Percentiles rank a stretch among this genome's conserved stretches.
phyloP scores from a whole-genome alignment of 2,797 vertebrate genomes.

The Epinephelus malabaricus region DNA sequence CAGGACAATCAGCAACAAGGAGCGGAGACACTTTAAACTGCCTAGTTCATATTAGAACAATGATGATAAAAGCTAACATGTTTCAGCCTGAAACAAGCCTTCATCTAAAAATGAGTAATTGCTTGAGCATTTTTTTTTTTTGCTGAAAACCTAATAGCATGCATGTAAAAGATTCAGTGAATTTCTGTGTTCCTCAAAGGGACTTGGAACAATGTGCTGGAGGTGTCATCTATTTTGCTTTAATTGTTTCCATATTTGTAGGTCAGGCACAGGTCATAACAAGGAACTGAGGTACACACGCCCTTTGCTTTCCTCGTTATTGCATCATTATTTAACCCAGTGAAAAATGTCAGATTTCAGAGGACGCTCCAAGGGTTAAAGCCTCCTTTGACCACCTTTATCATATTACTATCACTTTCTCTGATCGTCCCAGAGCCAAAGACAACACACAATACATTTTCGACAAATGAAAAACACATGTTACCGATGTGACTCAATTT shows the following conservation, averaged over 20 bases:
- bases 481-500: conserved; percentile 72
- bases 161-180: conserved; percentile 38
- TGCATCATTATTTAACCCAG: conserved; percentile 73
- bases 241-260: conserved; percentile 70
- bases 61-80: conserved; percentile 13
- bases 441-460: conserved; percentile 76
- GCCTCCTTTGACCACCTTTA: conserved; percentile 78
- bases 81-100: conserved; percentile 26
- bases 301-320: conserved; percentile 50
- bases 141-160: conserved; percentile 45
- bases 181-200: conserved; percentile 50
- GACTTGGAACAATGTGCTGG: conserved; percentile 57
- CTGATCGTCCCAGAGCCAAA: conserved; percentile 75
- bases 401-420: conserved; percentile 78
- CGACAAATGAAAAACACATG: conserved; percentile 82
- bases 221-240: conserved; percentile 64
- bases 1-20: background rate
- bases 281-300: conserved; percentile 46
- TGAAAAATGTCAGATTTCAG: conserved; percentile 67
- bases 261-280: conserved; percentile 65
- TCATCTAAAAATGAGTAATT: conserved; percentile 49
- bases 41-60: background rate
- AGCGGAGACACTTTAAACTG: conserved; percentile 19
- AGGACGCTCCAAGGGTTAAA: conserved; percentile 66
- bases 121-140: conserved; percentile 32